Evolutionary conservation across 2,888 invertebrate genomes (phyloP).

Genomic region (Anthophora plumipes): DNA sequence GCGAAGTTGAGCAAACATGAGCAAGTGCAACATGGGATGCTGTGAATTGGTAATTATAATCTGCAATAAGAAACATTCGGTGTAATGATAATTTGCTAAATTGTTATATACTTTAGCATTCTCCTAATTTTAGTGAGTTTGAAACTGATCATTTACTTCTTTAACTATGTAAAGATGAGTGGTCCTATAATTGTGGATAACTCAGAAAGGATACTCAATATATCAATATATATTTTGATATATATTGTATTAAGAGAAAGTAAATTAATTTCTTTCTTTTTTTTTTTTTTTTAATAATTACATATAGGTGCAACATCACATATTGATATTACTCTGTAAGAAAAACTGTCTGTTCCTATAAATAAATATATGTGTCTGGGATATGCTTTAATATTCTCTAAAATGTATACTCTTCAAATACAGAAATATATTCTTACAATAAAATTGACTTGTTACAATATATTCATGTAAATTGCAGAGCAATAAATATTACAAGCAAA

Average conservation of each 20-base stretch:
- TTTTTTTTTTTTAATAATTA: background rate
- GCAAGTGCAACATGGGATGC: slow-evolving; percentile 65
- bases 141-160: background rate
- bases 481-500: background rate
- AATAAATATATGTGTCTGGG: background rate
- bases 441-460: background rate
- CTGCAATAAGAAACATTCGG: slow-evolving; percentile 68
- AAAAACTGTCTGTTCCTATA: slow-evolving; percentile 45
- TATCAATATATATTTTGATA: background rate
- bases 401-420: background rate
- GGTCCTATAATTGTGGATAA: background rate
- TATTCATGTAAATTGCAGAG: slow-evolving; percentile 12
- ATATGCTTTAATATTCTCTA: background rate
- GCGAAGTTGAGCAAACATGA: slow-evolving; percentile 63
- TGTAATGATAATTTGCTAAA: slow-evolving; percentile 58
- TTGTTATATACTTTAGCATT: slow-evolving; percentile 22
- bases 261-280: slow-evolving; percentile 1
- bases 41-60: slow-evolving; percentile 69
- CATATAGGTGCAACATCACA: background rate
- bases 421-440: background rate
- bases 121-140: slow-evolving; percentile 17
- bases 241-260: background rate
- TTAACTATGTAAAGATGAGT: background rate
- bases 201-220: background rate
- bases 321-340: background rate